Evolutionary conservation across 2,888 invertebrate genomes (phyloP).

Genomic region (Standfussiana lucernea): DNA sequence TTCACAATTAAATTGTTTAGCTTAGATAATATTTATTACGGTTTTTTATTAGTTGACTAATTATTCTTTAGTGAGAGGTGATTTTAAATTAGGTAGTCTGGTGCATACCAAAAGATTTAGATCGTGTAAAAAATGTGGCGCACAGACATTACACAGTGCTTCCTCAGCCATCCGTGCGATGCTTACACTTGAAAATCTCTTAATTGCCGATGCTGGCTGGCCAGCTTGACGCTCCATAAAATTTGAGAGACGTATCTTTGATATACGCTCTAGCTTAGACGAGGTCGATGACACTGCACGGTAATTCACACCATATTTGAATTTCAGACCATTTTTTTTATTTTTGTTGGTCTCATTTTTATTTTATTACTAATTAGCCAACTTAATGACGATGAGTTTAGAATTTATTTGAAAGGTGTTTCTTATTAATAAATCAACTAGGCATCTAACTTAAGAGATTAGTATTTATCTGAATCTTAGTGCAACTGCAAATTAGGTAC

Average conservation of each 20-base stretch:
- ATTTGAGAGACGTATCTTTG: conserved; percentile 82
- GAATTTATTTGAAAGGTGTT: conserved; percentile 27
- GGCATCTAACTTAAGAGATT: neutral
- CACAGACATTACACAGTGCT: conserved; percentile 64
- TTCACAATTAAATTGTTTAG: conserved; percentile 50
- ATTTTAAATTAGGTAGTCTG: conserved; percentile 66
- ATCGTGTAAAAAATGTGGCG: conserved; percentile 72
- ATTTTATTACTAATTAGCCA: conserved; percentile 48
- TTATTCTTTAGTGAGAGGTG: conserved; percentile 50
- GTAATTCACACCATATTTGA: conserved; percentile 66
- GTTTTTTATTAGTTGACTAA: conserved; percentile 59
- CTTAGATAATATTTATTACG: conserved; percentile 44
- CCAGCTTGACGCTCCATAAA: conserved; percentile 88
- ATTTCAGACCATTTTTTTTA: conserved; percentile 59
- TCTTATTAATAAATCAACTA: conserved; percentile 14
- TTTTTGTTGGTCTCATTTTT: conserved; percentile 34
- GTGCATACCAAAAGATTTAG: conserved; percentile 67
- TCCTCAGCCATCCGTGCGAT: conserved; percentile 81
- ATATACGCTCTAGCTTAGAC: conserved; percentile 78
- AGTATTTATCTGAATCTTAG: neutral
- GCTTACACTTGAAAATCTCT: conserved; percentile 81
- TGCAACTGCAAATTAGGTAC: neutral
- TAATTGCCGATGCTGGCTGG: conserved; percentile 79
- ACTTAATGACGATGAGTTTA: conserved; percentile 35
- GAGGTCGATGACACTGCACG: conserved; percentile 79